Conservation (phyloP, 2,888 invertebrate genomes). For the Argynnis bischoffii region DNA sequence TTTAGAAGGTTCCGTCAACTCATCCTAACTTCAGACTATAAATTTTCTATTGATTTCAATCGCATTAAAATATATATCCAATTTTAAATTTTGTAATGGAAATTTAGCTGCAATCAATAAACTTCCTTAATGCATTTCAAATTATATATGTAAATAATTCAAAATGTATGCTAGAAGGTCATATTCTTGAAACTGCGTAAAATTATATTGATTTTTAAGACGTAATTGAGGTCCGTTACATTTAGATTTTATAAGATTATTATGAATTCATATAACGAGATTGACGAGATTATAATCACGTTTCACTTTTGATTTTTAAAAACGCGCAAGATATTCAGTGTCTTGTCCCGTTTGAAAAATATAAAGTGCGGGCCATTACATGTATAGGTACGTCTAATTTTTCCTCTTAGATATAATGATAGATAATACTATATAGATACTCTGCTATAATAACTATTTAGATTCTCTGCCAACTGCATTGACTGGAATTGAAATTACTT, state of each 20-base stretch:
- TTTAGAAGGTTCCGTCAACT: neutral
- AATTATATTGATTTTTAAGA: neutral
- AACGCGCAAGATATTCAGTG: neutral
- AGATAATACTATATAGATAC: no score
- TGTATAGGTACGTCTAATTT: neutral
- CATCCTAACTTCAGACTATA: no score
- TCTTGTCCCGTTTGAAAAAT: no score
- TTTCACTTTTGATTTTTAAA: neutral
- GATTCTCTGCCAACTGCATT: conserved; percentile 23
- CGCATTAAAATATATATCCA: neutral
- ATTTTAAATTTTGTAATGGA: conserved; percentile 1
- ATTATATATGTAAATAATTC: neutral
- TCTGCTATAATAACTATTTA: conserved; percentile 1
- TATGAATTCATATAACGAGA: no score
- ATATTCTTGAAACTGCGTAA: no score
- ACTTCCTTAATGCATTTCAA: conserved; percentile 15
- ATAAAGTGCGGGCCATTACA: no score
- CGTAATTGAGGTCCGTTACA: no score
- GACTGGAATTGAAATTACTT: conserved; percentile 30
- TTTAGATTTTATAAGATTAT: no score
- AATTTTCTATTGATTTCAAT: no score
- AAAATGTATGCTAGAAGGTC: no score
- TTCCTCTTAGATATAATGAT: no score
- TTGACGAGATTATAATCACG: no score
- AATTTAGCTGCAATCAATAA: conserved; percentile 4